Base-by-base conservation (phyloP, 2,797 vertebrate genomes). In the Alectoris magna region DNA sequence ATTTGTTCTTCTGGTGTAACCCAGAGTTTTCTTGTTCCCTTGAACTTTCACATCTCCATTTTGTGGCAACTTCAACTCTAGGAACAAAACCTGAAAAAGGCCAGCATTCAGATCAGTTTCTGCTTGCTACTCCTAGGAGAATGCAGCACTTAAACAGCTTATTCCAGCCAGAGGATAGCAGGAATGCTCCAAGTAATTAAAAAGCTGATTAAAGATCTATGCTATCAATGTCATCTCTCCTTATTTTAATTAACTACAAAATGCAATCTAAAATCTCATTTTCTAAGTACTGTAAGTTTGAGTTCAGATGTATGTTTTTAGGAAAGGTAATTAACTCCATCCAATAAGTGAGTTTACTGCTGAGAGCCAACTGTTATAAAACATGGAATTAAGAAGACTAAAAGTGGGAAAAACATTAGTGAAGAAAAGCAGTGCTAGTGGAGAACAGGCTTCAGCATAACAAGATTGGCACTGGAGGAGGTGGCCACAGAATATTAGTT, bases 21-120 rank as follows among this genome's bases (percentile, higher is more conserved):
- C 99, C 83, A 99, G 96, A 34, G 98, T 99, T 97, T 98, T 99
- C 97, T 99, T 99, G 96, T 88, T 98, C 85, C 98, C 98, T 75
- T 96, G 97, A 44, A 93, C 96, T 84, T 96, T 97, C 51, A 97
- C 58, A 6, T 99, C 98, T 58, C 99, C 98, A 51, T 99, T 98
- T 66, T 98, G 98, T 92, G 99, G 99, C 84, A 99, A 96, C 78
- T 99, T 99, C 75, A 99, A 97, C 96, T 99, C 99, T 91, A 99
- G 96, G 97, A 99, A 99, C 93, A 99, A 96, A 49, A 99, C 98
- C 99, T 98, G 83, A 31, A 97, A 96, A 51, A 97, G 71, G 84
- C 23, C 58, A 94, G 59, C 55, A 64, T 60, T 91, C 59, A 72
- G 63, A 84, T 75, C 56, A 90, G 46, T 69, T 85, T 62, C 66